Evolutionary conservation across 1,140 invertebrate species (phyloP).

Genomic region (Drosophila lacteicornis): DNA sequence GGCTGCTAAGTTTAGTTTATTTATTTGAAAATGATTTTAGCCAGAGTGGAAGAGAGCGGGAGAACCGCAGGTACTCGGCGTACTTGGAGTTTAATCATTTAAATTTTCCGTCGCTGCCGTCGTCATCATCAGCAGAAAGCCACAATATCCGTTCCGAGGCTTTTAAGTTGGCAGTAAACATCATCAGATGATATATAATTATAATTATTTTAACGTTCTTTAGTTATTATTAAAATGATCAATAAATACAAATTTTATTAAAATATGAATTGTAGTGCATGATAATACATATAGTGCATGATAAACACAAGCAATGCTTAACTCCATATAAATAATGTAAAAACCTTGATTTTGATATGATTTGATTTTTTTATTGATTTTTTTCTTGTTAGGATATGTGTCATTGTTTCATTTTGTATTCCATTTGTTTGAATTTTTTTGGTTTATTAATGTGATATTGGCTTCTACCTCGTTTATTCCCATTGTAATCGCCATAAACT

Average conservation of each 20-base stretch:
- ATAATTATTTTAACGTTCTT: neutral
- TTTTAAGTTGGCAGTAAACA: constrained; percentile 25
- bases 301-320: neutral
- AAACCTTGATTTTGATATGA: neutral
- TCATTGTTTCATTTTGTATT: neutral
- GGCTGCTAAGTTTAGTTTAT: constrained; percentile 59
- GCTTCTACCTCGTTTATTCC: no score
- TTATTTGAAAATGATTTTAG: constrained; percentile 75
- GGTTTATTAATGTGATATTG: neutral
- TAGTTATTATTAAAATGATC: neutral
- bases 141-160: constrained; percentile 35
- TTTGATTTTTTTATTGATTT: no score
- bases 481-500: neutral
- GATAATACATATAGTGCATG: neutral
- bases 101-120: constrained; percentile 52
- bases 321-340: neutral
- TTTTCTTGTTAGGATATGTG: neutral
- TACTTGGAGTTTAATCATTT: constrained; percentile 76
- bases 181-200: constrained; percentile 1
- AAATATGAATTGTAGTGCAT: no score
- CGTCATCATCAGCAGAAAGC: constrained; percentile 22
- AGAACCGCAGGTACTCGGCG: constrained; percentile 64
- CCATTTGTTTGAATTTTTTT: neutral
- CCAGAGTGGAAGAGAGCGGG: neutral
- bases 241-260: neutral